Percentiles rank a stretch among this genome's conserved stretches.
Evolutionary conservation across 2,113 vertebrate species (phyloP).

Genomic region (human): DNA sequence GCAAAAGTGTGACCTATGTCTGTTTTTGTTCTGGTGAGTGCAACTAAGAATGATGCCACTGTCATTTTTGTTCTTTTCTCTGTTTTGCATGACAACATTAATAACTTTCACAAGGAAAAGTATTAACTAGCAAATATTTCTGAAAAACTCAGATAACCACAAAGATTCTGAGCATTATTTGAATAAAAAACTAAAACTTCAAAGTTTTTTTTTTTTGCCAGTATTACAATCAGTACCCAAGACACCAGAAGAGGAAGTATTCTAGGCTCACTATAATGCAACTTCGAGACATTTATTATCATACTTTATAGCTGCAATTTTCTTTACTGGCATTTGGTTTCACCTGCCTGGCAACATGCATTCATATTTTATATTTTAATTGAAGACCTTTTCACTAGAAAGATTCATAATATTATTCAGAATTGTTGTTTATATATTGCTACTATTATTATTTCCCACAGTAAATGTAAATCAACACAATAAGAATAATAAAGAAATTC

Average conservation of each 20-base stretch:
- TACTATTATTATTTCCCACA: not conserved
- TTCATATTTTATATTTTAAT: not conserved
- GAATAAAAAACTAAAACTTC: not conserved
- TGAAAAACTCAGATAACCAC: not conserved
- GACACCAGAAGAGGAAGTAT: not conserved
- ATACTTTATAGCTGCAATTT: not conserved
- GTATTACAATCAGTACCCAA: not conserved
- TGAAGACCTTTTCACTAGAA: not conserved
- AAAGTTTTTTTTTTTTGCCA: not conserved
- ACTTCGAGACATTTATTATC: not conserved
- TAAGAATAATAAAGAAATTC: not conserved
- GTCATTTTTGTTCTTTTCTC: not conserved
- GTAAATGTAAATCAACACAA: not conserved
- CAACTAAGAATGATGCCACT: not conserved
- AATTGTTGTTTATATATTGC: not conserved
- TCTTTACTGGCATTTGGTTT: not conserved
- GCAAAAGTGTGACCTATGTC: not conserved
- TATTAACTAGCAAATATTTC: not conserved
- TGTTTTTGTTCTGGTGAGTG: not conserved
- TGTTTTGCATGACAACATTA: not conserved
- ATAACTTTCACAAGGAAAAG: not conserved
- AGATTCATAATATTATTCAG: not conserved
- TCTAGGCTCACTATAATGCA: not conserved
- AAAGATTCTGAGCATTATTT: not conserved
- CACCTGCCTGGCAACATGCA: not conserved